These are phyloP conservation scores for Rhinatrema bivittatum DNA, from an alignment of 2,797 vertebrate species.

Conservation along the genomic window DNA sequence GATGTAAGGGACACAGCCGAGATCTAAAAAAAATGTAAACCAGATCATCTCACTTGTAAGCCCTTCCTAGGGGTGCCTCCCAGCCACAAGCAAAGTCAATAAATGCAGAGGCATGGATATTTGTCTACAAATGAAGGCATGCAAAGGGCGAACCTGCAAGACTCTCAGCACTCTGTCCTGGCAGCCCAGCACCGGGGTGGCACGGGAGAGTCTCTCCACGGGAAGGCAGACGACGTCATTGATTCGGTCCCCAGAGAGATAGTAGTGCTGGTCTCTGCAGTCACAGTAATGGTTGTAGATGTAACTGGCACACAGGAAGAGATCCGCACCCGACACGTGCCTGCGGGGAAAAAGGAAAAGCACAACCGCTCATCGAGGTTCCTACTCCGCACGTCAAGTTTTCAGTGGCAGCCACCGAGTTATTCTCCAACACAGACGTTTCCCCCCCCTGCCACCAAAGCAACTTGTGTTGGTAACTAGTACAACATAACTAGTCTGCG, in stretches of 20 bases:
- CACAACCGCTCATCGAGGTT: too few species aligned
- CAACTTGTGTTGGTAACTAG: not conserved
- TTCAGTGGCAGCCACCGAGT: too few species aligned
- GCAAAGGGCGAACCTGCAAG: conserved; percentile 66
- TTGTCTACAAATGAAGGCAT: too few species aligned
- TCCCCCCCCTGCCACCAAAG: not conserved
- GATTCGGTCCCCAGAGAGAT: conserved; percentile 92
- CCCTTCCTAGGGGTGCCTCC: too few species aligned
- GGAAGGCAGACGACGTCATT: conserved; percentile 87
- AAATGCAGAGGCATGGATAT: too few species aligned
- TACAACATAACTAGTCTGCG: too few species aligned
- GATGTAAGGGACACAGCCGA: too few species aligned
- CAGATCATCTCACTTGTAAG: too few species aligned
- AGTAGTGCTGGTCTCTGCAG: conserved; percentile 96
- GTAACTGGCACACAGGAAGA: conserved; percentile 92
- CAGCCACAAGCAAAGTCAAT: too few species aligned
- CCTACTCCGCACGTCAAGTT: too few species aligned
- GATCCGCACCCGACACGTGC: conserved; percentile 86
- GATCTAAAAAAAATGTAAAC: too few species aligned
- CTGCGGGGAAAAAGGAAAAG: conserved; percentile 51
- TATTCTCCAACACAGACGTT: too few species aligned
- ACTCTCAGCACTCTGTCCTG: conserved; percentile 89
- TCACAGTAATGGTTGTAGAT: conserved; percentile 97
- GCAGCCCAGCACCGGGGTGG: conserved; percentile 78
- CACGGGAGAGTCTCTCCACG: conserved; percentile 58